Evolutionary conservation across 2,113 vertebrate genomes (phyloP), one percentile per base, ranked within the genome.

Genomic region (Lampris megalopsis): DNA sequence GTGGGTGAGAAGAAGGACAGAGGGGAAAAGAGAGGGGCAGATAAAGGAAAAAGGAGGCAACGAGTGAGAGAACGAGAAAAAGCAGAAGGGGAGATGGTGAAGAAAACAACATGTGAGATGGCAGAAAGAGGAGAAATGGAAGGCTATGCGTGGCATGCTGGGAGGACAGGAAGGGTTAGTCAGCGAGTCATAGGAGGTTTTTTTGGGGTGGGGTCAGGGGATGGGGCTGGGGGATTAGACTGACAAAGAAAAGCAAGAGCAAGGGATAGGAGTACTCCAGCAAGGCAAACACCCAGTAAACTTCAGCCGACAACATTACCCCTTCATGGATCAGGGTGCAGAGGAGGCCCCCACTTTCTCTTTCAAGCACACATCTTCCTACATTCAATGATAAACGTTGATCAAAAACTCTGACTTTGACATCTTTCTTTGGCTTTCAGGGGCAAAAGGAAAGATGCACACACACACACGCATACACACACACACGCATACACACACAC

Each of bases 341-440:
- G 43, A 7, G 4, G 7, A 45, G 4, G 4, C 7, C 24, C 49
- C 41, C 52, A 48, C 56, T 37, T 24, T 43, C 42, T 77, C 70
- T 45, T 71, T 56, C 71, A 9, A 75, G 64, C 70, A 74, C 36
- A 54, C 62, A 58, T 68, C 71, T 79, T 75, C 49, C 71, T 45
- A 35, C 58, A 67, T 53, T 37, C 53, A 5, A 8, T 68, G 66
- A 77, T 63, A 35, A 64, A 78, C 64, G 63, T 64, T 65, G 38
- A 64, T 56, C 75, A 24, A 24, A 24, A 24, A 24, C 0, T 24
- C 24, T 24, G 24, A 24, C 24, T 24, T 24, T 24, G 24, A 24
- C 24, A 56, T 58, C 1, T 37, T 49, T 43, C 54, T 63, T 35
- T 45, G 43, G 4, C 43, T 45, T 45, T 45, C 36, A 59, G 4